Evolutionary conservation across 2,888 invertebrate species (phyloP), one percentile per base, ranked within the genome.

Genomic region (Luffia ferchaultella): DNA sequence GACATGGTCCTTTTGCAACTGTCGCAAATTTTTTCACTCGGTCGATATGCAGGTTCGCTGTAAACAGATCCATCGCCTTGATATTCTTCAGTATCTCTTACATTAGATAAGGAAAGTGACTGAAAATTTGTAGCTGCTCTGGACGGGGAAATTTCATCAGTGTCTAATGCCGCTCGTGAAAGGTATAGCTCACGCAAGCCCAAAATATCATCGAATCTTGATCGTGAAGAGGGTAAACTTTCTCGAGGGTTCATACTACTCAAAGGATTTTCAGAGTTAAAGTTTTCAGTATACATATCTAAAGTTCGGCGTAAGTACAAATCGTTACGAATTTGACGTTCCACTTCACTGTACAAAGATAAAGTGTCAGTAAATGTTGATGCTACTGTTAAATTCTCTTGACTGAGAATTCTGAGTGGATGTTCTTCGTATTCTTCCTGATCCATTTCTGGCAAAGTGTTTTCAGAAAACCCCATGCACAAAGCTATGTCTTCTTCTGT

Each of bases 401-500:
- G 93, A 64, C 96, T 96, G 43, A 96, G 86, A 60, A 95, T 93
- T 58, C 95, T 86, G 48, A 96, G 77, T 0, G 96, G 96, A 85
- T 96, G 96, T 65, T 93, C 93, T 55, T 91, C 89, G 50, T 72
- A 76, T 59, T 87, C 88, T 56, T 88, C 88, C 65, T 90, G 91
- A 61, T 92, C 92, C 19, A 89, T 88, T 72, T 92, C 91, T 1
- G 88, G 88, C 40, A 91, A 68, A 45, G 89, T 89, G 74, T 90
- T 90, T 63, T 91, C 90, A 48, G 80, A 74, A 59, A 85, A 85
- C 42, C 90, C 90, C 93, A 95, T 94, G 62, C 94, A 93, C 50
- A 90, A 86, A 2, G 94, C 93, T 54, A 96, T 96, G 67, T 96
- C 96, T 76, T 96, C 96, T 77, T 96, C 96, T 3, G 95, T 96